Base-by-base conservation (phyloP, 2,113 vertebrate species). In the Carlito syrichta region DNA sequence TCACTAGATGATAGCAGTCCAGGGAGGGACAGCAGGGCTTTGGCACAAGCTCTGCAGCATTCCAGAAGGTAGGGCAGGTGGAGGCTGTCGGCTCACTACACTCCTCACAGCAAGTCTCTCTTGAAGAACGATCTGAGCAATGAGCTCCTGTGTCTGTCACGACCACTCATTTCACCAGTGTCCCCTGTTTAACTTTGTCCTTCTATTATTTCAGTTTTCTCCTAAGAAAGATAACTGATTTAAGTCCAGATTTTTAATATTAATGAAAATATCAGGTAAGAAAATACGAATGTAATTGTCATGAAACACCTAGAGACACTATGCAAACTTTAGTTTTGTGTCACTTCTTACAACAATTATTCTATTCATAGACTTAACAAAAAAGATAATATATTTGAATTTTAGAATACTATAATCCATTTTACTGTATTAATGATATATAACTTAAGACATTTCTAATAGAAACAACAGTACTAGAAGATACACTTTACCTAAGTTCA, bases 21-120 rank as follows among this genome's bases (percentile, higher is more conserved):
- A 62, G 32, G 54, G 32, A 66, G 13, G 6, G 5, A 81, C 1
- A 13, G 1, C 40, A 14, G 38, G 20, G 30, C 25, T 2, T 20
- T 69, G 17, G n/a, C 40, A 11, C 38, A 19, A 62, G 6, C 32
- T 11, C 54, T 40, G 30, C 10, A n/a, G 8, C 22, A 43, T 22
- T 12, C 22, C 10, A n/a, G 27, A 48, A 63, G 16, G 22, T 2
- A n/a, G 17, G 74, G 22, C 19, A 14, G n/a, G 50, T 38, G 20
- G 45, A 19, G 13, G 38, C 22, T 63, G 0, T 56, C 1, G 0
- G 16, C 12, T 73, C n/a, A 9, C 62, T 52, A 5, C 0, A 5
- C 17, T 73, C 22, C 25, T 62, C 40, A 25, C 52, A 32, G 32
- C 45, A 58, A 43, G 48, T 50, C 23, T 79, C 10, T 77, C 48